A percentile compares a stretch with the other conserved stretches of the same genome.
These are phyloP conservation scores for Pampusana beccarii DNA, from an alignment of 2,113 vertebrate genomes.

Conservation along the genomic window DNA sequence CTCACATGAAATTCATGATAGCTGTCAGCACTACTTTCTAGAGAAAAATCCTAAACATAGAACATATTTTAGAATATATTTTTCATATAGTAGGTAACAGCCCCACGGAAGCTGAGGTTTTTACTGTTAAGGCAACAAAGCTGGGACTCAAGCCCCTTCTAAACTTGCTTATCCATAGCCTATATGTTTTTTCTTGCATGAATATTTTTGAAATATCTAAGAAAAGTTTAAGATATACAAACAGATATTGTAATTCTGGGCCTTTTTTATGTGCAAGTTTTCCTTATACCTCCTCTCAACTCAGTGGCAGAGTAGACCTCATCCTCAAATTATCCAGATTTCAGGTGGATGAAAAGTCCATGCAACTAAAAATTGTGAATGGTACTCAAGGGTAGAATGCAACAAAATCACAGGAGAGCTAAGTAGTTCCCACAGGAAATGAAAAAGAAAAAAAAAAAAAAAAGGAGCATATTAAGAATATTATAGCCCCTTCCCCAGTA, in stretches of 20 bases:
- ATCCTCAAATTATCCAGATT: neutral
- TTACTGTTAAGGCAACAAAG: neutral
- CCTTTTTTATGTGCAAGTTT: neutral
- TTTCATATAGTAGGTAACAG: neutral
- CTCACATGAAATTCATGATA: neutral
- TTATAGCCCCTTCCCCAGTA: neutral
- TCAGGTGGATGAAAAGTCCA: neutral
- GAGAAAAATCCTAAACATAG: neutral
- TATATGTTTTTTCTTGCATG: neutral
- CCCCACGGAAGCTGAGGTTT: neutral
- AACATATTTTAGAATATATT: neutral
- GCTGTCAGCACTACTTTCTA: neutral
- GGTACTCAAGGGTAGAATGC: neutral
- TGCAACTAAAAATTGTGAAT: neutral
- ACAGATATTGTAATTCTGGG: neutral
- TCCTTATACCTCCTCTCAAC: neutral
- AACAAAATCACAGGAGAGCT: neutral
- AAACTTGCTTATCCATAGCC: neutral
- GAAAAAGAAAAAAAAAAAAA: neutral
- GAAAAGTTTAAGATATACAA: neutral
- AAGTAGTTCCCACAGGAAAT: neutral
- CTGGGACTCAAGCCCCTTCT: neutral
- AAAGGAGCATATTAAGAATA: neutral
- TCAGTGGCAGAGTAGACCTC: neutral
- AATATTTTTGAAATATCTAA: neutral